A percentile compares a stretch with the other conserved stretches of the same genome.
These are phyloP conservation scores for Syndactyla subalaris DNA, from an alignment of 2,797 vertebrate species.

Conservation along the genomic window DNA sequence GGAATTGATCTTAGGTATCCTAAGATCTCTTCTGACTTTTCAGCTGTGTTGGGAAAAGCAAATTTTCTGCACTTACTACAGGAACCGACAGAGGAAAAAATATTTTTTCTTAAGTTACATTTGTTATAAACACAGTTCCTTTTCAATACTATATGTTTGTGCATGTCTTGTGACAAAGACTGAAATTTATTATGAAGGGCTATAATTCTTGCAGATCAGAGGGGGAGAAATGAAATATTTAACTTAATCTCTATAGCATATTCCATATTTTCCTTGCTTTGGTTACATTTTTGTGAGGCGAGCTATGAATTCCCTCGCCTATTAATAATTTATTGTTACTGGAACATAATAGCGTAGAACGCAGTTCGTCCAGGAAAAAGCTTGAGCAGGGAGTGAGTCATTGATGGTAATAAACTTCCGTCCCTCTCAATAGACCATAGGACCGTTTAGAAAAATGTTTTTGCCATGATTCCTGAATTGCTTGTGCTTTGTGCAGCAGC, in stretches of 20 bases:
- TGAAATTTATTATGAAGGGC: neutral
- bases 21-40: neutral
- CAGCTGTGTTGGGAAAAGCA: neutral
- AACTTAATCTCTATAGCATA: constrained; percentile 51
- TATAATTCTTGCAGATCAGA: constrained; percentile 4
- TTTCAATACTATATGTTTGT: neutral
- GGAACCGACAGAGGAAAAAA: neutral
- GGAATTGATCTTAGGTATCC: neutral
- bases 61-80: neutral
- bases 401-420: constrained; percentile 64
- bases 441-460: constrained; percentile 45
- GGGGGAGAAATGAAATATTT: constrained; percentile 27
- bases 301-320: constrained; percentile 38
- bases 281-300: constrained; percentile 33
- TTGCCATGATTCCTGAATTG: constrained; percentile 51
- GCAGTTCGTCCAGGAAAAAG: constrained; percentile 57
- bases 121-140: constrained; percentile 3
- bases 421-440: constrained; percentile 58
- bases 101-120: neutral
- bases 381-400: constrained; percentile 63
- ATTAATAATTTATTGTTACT: constrained; percentile 72
- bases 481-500: constrained; percentile 48
- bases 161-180: neutral
- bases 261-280: constrained; percentile 59
- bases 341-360: constrained; percentile 41